phyloP scores from a whole-genome alignment of 2,797 vertebrate species.

The Pyrocephalus nanus region DNA sequence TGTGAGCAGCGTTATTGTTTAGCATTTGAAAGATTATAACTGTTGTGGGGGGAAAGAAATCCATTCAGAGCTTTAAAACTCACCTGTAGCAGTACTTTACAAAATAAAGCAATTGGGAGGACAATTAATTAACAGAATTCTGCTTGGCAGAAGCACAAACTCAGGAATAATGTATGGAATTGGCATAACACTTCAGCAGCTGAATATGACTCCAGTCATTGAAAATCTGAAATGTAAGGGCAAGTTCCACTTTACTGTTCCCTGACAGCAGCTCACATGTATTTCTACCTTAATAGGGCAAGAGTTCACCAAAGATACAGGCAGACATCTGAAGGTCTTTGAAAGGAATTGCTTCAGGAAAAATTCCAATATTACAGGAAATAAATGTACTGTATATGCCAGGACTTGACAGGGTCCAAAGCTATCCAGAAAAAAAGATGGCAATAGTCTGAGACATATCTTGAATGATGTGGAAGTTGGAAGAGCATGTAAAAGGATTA shows the following conservation, averaged over 20 bases:
- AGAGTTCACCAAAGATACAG: background rate
- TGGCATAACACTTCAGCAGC: background rate
- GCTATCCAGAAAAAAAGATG: background rate
- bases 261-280: background rate
- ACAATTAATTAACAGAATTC: background rate
- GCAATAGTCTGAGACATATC: background rate
- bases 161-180: background rate
- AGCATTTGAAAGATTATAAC: background rate
- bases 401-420: constrained; percentile 8
- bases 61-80: background rate
- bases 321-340: background rate
- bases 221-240: background rate
- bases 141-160: background rate
- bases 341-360: background rate
- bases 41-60: background rate
- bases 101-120: background rate
- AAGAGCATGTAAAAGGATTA: background rate
- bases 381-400: background rate
- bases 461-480: background rate
- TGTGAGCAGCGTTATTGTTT: background rate
- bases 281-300: constrained; percentile 25
- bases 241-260: background rate
- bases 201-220: background rate
- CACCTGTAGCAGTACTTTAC: background rate
- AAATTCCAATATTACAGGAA: background rate